Percentiles rank a stretch among this genome's conserved stretches.
Evolutionary conservation across 2,797 vertebrate species (phyloP).

Genomic region (Clangula hyemalis): DNA sequence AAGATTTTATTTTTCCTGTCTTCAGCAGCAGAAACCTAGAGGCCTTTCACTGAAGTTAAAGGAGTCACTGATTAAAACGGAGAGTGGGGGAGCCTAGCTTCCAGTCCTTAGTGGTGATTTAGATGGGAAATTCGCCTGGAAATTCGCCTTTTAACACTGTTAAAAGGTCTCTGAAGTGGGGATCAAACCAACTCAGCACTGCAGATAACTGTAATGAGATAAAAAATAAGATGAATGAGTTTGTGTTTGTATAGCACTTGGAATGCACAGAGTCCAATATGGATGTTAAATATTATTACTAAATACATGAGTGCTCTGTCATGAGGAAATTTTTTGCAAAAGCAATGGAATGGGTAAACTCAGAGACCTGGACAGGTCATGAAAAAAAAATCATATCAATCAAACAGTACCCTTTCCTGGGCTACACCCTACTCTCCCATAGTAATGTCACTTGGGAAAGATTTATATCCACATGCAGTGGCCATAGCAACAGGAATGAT

Average conservation of each 20-base stretch:
- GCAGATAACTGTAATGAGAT: slow-evolving; percentile 61
- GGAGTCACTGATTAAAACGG: not conserved
- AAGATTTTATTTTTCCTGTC: not conserved
- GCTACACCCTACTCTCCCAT: not conserved
- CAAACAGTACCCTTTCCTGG: not conserved
- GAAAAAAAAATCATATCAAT: not conserved
- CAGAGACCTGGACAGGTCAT: not conserved
- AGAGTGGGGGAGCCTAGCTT: not conserved
- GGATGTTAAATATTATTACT: slow-evolving; percentile 26
- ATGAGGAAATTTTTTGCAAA: slow-evolving; percentile 14
- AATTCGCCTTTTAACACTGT: too few relatives aligned
- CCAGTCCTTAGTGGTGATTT: not conserved
- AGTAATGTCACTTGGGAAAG: slow-evolving; percentile 11
- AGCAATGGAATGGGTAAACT: slow-evolving; percentile 18
- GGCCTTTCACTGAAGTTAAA: not conserved
- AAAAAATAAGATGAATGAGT: slow-evolving; percentile 61
- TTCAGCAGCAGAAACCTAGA: not conserved
- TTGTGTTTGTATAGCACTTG: slow-evolving; percentile 41
- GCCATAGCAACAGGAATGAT: not conserved
- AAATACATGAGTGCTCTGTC: not conserved
- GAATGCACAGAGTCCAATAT: not conserved
- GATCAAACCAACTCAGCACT: slow-evolving; percentile 62
- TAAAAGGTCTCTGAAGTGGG: slow-evolving; percentile 52
- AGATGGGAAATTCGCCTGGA: slow-evolving; percentile 11
- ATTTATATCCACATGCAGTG: slow-evolving; percentile 35